phyloP scores from a whole-genome alignment of 2,797 vertebrate species.

The Sylvia borin region DNA sequence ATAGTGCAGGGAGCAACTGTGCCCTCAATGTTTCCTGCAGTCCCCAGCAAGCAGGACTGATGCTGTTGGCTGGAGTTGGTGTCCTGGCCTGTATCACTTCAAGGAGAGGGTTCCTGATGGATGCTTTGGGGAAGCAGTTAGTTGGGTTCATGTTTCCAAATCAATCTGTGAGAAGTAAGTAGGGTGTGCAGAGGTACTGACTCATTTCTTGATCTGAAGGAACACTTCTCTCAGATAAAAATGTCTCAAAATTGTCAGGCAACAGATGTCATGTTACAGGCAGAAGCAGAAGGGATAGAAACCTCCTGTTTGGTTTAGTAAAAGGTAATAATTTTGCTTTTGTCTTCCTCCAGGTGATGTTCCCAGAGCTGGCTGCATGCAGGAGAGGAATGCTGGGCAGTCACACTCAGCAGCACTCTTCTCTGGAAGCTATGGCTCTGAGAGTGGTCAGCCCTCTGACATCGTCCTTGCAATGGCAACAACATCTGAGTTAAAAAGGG shows the following conservation, averaged over 20 bases:
- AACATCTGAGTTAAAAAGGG: background rate
- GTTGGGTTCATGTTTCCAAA: background rate
- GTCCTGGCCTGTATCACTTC: background rate
- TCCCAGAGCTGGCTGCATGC: background rate
- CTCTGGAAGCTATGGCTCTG: background rate
- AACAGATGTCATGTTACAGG: background rate
- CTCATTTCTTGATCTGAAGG: background rate
- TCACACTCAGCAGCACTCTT: background rate
- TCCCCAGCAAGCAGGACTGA: background rate
- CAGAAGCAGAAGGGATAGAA: background rate
- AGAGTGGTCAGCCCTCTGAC: background rate
- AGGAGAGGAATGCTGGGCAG: background rate
- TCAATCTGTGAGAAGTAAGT: background rate
- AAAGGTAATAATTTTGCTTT: background rate
- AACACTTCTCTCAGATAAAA: background rate
- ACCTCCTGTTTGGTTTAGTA: background rate
- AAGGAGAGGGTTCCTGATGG: background rate
- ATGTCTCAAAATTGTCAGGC: background rate
- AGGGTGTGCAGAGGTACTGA: background rate
- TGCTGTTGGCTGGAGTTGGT: background rate
- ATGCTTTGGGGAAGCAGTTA: background rate
- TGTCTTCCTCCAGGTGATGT: background rate
- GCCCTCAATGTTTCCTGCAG: background rate
- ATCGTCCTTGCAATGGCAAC: background rate
- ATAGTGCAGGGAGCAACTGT: fast-evolving